These are phyloP conservation scores for Sphecodes monilicornis DNA, from an alignment of 2,888 invertebrate genomes.

Conservation along the genomic window DNA sequence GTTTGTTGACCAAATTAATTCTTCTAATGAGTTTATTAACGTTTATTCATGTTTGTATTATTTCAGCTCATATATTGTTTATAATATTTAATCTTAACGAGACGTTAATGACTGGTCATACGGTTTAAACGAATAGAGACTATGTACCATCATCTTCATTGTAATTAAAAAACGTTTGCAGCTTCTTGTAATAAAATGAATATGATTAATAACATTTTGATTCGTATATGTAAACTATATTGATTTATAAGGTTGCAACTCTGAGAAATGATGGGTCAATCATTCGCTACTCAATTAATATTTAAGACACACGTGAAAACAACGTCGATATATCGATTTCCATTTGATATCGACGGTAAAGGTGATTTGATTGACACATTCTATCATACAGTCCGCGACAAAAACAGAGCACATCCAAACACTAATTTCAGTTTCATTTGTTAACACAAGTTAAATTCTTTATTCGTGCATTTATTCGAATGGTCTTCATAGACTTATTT, in stretches of 20 bases:
- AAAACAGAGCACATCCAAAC: neutral
- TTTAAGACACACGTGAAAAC: neutral
- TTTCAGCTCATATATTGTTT: neutral
- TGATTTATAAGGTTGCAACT: neutral
- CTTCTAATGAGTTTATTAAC: too few species aligned
- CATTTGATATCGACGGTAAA: conserved; percentile 15
- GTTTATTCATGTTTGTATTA: neutral
- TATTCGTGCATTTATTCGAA: neutral
- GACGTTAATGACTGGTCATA: too few species aligned
- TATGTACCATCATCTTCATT: too few species aligned
- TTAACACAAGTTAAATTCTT: neutral
- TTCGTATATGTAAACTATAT: neutral
- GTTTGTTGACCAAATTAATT: neutral
- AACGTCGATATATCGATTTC: conserved; percentile 10
- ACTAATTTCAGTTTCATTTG: neutral
- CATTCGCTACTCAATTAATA: neutral
- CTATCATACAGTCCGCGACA: neutral
- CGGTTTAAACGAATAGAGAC: too few species aligned
- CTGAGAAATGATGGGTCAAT: neutral
- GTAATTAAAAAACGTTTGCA: neutral
- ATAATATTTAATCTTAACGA: neutral
- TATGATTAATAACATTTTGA: too few species aligned
- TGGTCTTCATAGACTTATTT: too few species aligned
- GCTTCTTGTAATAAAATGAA: too few species aligned
- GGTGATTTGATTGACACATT: conserved; percentile 48